Conservation (phyloP, 1,140 invertebrate genomes). For the Sinonovacula constricta region DNA sequence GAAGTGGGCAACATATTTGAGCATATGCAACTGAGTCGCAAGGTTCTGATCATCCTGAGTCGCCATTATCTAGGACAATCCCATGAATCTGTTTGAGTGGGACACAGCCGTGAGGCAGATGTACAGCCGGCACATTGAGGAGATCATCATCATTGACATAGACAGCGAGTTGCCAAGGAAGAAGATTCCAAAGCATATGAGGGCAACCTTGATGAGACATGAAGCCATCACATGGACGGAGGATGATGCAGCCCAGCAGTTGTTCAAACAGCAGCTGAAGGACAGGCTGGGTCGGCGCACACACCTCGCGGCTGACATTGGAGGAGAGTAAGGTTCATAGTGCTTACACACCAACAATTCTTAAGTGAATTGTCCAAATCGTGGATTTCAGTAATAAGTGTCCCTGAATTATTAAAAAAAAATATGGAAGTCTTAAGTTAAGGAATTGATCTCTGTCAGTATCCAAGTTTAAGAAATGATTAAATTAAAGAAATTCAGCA, state of each 20-base stretch:
- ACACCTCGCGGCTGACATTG: too few relatives aligned
- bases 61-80: constrained; percentile 48
- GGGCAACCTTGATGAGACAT: background rate
- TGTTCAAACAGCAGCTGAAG: background rate
- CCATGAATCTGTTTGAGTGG: constrained; percentile 53
- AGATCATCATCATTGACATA: constrained; percentile 57
- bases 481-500: too few relatives aligned
- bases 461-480: too few relatives aligned
- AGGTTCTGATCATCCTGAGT: constrained; percentile 59
- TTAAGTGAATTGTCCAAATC: too few relatives aligned
- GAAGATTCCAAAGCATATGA: background rate
- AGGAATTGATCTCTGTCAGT: too few relatives aligned
- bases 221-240: background rate
- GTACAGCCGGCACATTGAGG: constrained; percentile 36
- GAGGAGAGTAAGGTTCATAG: too few relatives aligned
- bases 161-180: constrained; percentile 5
- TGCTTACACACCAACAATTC: too few relatives aligned
- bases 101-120: constrained; percentile 39
- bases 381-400: too few relatives aligned
- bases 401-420: too few relatives aligned
- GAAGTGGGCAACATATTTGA: constrained; percentile 53
- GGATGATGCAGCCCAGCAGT: background rate
- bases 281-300: background rate
- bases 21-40: constrained; percentile 54
- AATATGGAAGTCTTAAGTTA: too few relatives aligned